Evolutionary conservation across 1,140 invertebrate genomes (phyloP).

Genomic region (Drosophila truncata): DNA sequence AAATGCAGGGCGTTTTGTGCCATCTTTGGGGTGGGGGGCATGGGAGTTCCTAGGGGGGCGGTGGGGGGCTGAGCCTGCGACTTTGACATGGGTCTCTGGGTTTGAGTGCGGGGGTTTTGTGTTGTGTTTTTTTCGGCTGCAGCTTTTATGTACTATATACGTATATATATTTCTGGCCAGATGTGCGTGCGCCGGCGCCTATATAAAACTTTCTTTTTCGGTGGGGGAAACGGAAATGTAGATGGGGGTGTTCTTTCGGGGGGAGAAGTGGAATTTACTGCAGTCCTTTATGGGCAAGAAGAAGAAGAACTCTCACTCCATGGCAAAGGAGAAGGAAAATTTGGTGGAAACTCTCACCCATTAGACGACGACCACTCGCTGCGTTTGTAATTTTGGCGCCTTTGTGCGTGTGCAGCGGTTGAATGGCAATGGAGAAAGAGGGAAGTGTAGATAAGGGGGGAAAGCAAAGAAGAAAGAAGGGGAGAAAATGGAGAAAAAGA

Average conservation of each 20-base stretch:
- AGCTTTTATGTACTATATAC: conserved; percentile 54
- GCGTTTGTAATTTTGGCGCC: conserved; percentile 82
- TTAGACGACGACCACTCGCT: conserved; percentile 66
- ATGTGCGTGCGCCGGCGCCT: conserved; percentile 63
- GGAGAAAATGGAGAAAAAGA: neutral
- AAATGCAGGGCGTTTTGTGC: conserved; percentile 75
- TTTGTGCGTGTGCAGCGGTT: conserved; percentile 78
- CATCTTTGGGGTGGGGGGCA: conserved; percentile 2
- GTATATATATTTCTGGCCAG: conserved; percentile 30
- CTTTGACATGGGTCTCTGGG: conserved; percentile 71
- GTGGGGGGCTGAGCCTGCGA: conserved; percentile 35
- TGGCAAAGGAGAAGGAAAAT: neutral
- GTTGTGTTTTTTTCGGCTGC: conserved; percentile 56
- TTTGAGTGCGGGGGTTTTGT: conserved; percentile 2
- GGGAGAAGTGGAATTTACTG: conserved; percentile 48
- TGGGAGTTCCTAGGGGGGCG: conserved; percentile 28
- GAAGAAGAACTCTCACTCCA: conserved; percentile 5
- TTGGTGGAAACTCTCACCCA: conserved; percentile 21
- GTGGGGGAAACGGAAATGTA: neutral
- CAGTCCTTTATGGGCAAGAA: conserved; percentile 71
- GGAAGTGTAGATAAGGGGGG: neutral
- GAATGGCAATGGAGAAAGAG: neutral
- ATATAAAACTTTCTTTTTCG: conserved; percentile 46
- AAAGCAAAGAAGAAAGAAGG: neutral
- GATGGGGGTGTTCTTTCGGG: conserved; percentile 15